A percentile compares a stretch with the other conserved stretches of the same genome.
These are phyloP conservation scores for Automeris io DNA, from an alignment of 2,888 invertebrate species.

Conservation along the genomic window DNA sequence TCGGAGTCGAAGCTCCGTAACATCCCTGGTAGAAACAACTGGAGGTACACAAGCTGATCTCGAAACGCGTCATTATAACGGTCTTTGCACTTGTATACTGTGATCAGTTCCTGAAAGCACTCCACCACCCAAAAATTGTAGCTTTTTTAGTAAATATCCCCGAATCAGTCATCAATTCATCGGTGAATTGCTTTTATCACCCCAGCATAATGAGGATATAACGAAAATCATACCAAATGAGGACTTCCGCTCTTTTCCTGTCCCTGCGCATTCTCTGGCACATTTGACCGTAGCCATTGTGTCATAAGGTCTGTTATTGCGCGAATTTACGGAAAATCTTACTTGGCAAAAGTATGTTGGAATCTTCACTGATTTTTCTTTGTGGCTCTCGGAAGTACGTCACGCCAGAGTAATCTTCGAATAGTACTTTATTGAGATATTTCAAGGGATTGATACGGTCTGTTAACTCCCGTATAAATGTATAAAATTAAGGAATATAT, in stretches of 20 bases:
- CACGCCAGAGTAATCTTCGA: slow-evolving; percentile 19
- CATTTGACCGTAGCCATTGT: slow-evolving; percentile 6
- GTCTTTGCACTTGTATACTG: no score
- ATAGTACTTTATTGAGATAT: slow-evolving; percentile 4
- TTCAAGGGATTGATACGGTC: background rate
- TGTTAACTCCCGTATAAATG: background rate
- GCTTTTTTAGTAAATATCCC: no score
- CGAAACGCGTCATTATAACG: no score
- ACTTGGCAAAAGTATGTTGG: slow-evolving; percentile 19
- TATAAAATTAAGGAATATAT: no score
- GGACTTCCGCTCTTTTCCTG: slow-evolving; percentile 24
- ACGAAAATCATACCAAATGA: slow-evolving; percentile 42
- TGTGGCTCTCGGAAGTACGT: slow-evolving; percentile 29
- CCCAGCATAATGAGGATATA: slow-evolving; percentile 33
- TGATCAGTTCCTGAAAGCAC: no score
- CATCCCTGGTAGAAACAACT: no score
- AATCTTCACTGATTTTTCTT: slow-evolving; percentile 34
- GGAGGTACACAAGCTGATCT: no score
- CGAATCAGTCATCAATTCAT: slow-evolving; percentile 12
- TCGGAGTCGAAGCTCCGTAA: no score
- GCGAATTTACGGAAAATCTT: background rate
- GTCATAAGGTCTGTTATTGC: slow-evolving; percentile 5
- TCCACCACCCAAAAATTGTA: no score
- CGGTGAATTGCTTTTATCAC: slow-evolving; percentile 32
- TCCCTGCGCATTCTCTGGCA: slow-evolving; percentile 1